Evolutionary conservation across 2,113 vertebrate genomes (phyloP).

Genomic region (Mormyrus iriodes): DNA sequence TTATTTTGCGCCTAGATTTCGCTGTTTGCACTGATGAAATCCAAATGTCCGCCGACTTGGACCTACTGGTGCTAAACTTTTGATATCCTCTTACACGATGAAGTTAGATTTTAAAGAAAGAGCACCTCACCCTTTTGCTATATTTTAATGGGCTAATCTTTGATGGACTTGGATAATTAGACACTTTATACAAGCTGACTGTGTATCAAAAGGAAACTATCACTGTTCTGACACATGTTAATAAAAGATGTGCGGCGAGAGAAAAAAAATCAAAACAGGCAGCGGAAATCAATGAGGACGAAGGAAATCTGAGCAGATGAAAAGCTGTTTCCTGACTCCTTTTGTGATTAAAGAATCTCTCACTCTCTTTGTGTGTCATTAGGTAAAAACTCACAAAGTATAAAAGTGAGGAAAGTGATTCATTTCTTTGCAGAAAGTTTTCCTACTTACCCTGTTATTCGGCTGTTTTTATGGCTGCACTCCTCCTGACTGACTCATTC

Average conservation of each 20-base stretch:
- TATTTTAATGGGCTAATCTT: conserved; percentile 18
- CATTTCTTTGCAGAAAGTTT: neutral
- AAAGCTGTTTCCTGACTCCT: neutral
- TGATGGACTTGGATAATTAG: conserved; percentile 5
- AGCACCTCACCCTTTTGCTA: neutral
- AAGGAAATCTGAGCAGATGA: neutral
- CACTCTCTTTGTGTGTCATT: neutral
- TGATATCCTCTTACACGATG: conserved; percentile 1
- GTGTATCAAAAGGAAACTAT: conserved; percentile 27
- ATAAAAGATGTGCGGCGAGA: neutral
- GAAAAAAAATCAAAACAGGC: conserved; percentile 15
- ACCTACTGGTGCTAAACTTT: neutral
- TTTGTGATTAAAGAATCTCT: neutral
- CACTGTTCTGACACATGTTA: conserved; percentile 10
- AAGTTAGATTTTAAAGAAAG: neutral
- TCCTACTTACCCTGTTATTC: neutral
- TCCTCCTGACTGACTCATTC: neutral
- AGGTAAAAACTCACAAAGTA: neutral
- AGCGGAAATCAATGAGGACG: neutral
- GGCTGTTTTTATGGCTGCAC: neutral
- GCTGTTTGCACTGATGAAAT: conserved; percentile 14
- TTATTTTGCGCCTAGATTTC: conserved; percentile 20
- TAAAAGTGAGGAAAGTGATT: neutral
- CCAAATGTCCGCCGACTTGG: conserved; percentile 6
- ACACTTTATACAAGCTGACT: conserved; percentile 25